Evolutionary conservation across 2,113 vertebrate species (phyloP), one percentile per base, ranked within the genome.

Genomic region (Nettapus auritus): DNA sequence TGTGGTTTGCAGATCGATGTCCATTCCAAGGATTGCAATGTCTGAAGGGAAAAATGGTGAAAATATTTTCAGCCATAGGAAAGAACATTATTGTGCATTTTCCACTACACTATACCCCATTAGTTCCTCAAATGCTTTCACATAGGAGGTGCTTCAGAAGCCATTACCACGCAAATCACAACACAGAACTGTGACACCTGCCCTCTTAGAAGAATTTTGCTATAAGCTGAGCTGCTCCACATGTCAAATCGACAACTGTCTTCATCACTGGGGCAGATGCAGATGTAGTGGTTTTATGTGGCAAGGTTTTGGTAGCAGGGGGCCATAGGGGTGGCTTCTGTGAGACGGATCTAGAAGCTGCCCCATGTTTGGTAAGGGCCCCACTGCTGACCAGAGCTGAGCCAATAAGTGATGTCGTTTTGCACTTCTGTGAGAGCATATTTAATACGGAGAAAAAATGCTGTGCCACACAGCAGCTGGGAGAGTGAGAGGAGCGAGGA

Each of bases 1-100:
- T 86, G 99, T 78, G 19, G 82, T 97, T 95, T 98, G 98, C 86
- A 99, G 95, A 82, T 99, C 98, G 1, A 99, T 96, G 90, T 99
- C 99, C 44, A 97, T 98, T 44, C 97, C 98, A 95, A 99, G 93
- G 96, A 98, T 92, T 87, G 97, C 89, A 84, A 83, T 91, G 14
- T 99, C 99, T 99, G 96, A 40, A 90, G 81, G 86, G 46, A 48
- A 86, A 64, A 48, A 69, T 19, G 17, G 42, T 42, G 60, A 11
- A 90, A 77, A 26, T 67, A 36, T 79, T 62, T 83, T 69, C 56
- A 93, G 44, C 36, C 20, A 28, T 8, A 4, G 3, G 34, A 76
- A 82, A 70, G 15, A 73, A 67, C 19, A 16, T 70, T 81, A 20
- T 29, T 64, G 25, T 44, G 40, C 33, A 25, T 60, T 67, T 57